Evolutionary conservation across 2,888 invertebrate genomes (phyloP).

Genomic region (Athalia circularis): DNA sequence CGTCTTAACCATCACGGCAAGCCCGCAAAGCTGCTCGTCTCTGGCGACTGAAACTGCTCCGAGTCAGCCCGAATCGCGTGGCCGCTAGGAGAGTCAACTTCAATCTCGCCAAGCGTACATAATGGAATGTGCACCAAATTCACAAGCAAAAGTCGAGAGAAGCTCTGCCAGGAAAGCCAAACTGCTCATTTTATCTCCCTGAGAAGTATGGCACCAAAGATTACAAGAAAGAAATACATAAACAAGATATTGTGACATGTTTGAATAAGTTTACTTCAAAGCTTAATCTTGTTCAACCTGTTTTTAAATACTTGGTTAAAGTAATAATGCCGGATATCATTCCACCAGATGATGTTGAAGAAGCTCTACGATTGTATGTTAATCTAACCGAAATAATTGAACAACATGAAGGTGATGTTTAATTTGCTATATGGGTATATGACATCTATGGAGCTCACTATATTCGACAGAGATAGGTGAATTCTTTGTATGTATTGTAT

Average conservation of each 20-base stretch:
- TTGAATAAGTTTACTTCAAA: conserved; percentile 4
- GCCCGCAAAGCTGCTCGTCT: too few relatives aligned
- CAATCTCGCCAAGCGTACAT: too few relatives aligned
- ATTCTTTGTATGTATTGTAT: too few relatives aligned
- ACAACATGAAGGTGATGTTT: background rate
- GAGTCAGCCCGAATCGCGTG: too few relatives aligned
- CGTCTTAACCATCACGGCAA: too few relatives aligned
- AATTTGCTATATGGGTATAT: background rate
- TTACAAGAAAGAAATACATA: conserved; percentile 8
- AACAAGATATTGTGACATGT: conserved; percentile 1
- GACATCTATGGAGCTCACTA: background rate
- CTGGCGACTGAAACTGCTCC: too few relatives aligned
- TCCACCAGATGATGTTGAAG: background rate
- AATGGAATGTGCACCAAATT: conserved; percentile 47
- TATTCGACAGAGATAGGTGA: background rate
- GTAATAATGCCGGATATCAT: background rate
- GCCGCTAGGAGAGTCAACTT: too few relatives aligned
- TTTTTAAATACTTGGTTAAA: background rate
- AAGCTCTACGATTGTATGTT: background rate
- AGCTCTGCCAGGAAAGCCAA: conserved; percentile 33
- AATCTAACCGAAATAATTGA: background rate
- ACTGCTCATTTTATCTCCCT: conserved; percentile 42
- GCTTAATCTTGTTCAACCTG: background rate
- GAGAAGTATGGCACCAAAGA: conserved; percentile 22
- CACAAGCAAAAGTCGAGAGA: conserved; percentile 38